Evolutionary conservation across 2,113 vertebrate species (phyloP).

Genomic region (Climacteris rufus): DNA sequence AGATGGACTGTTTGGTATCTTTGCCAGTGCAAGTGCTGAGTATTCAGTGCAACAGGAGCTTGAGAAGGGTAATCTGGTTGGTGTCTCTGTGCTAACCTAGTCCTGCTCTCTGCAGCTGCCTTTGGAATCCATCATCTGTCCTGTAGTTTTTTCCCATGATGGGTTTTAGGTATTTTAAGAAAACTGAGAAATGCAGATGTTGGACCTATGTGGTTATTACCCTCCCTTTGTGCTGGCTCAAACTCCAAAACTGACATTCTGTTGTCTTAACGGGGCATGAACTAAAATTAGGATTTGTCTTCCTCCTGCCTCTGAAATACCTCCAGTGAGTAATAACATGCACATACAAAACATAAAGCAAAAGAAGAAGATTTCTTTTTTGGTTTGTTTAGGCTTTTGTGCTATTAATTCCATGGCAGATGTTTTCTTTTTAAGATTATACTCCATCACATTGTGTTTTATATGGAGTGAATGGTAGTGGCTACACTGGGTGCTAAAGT

Average conservation of each 20-base stretch:
- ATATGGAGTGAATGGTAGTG: background rate
- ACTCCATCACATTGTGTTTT: background rate
- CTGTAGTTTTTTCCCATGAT: background rate
- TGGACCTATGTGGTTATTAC: background rate
- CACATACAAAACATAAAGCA: background rate
- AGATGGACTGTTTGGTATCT: background rate
- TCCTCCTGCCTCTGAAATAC: background rate
- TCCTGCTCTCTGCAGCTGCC: background rate
- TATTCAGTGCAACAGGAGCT: background rate
- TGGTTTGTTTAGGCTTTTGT: background rate
- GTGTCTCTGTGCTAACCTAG: too few relatives aligned
- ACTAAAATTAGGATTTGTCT: background rate
- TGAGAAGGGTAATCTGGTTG: background rate
- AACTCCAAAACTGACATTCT: background rate
- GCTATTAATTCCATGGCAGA: constrained; percentile 21
- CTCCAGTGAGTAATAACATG: background rate
- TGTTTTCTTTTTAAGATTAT: constrained; percentile 28
- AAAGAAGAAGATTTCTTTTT: background rate
- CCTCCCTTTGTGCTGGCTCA: background rate
- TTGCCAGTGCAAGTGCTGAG: background rate
- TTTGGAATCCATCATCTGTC: background rate
- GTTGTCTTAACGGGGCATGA: background rate
- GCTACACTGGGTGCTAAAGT: background rate
- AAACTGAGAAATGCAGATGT: background rate
- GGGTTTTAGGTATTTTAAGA: constrained; percentile 44